phyloP scores from a whole-genome alignment of 2,888 invertebrate species.

The Noctua janthina region DNA sequence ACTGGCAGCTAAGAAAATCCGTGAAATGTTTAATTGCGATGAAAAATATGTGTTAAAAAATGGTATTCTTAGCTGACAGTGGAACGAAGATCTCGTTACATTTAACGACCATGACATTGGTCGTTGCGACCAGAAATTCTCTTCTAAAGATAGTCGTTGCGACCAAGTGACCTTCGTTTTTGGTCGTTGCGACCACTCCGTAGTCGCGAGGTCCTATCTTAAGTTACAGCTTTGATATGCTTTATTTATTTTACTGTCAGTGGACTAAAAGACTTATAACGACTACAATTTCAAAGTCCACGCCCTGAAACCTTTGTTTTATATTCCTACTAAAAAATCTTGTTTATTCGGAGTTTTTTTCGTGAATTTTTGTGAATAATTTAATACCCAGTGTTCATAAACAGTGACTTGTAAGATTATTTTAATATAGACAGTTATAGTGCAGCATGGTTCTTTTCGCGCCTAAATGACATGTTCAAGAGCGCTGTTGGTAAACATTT shows the following conservation, averaged over 20 bases:
- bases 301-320: slow-evolving; percentile 23
- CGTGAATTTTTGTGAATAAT: slow-evolving; percentile 48
- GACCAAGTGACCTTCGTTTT: slow-evolving; percentile 5
- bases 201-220: slow-evolving; percentile 34
- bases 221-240: slow-evolving; percentile 40
- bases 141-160: background rate
- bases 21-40: slow-evolving; percentile 29
- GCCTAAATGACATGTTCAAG: background rate
- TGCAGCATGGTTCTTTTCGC: background rate
- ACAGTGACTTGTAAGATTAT: slow-evolving; percentile 51
- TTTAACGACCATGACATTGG: slow-evolving; percentile 36
- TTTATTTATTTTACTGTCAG: slow-evolving; percentile 54
- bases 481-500: background rate
- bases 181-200: slow-evolving; percentile 32
- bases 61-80: slow-evolving; percentile 38
- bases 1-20: slow-evolving; percentile 37
- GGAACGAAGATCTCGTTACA: slow-evolving; percentile 45
- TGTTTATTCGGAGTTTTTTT: slow-evolving; percentile 31
- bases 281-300: slow-evolving; percentile 42
- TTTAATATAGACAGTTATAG: slow-evolving; percentile 23
- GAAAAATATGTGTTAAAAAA: slow-evolving; percentile 31
- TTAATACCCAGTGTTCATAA: slow-evolving; percentile 49
- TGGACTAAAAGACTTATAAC: slow-evolving; percentile 56
- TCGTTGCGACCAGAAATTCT: slow-evolving; percentile 27
- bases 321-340: slow-evolving; percentile 42